Conservation (phyloP, 2,113 vertebrate species). For the Urocynchramus pylzowi region DNA sequence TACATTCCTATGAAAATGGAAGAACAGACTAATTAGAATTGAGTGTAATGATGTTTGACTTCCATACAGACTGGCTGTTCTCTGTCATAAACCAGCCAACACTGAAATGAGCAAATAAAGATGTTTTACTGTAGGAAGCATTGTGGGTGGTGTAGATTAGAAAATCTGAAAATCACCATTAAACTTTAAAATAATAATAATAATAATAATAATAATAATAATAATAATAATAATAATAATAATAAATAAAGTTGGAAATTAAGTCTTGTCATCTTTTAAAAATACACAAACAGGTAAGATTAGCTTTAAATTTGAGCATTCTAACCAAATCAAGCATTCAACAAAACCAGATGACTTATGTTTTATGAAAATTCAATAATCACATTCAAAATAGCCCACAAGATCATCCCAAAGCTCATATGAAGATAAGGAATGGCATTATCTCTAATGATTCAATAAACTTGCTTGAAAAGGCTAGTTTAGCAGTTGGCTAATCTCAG, state of each 20-base stretch:
- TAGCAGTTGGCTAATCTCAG: not conserved
- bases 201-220: not conserved
- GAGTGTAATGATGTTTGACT: constrained; percentile 32
- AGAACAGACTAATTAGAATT: constrained; percentile 10
- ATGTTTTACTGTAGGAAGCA: not conserved
- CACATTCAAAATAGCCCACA: not conserved
- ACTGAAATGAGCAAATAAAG: constrained; percentile 4
- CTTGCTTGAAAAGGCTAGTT: not conserved
- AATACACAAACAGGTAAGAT: not conserved
- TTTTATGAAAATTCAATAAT: not conserved
- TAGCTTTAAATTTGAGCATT: not conserved
- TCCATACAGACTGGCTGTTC: not conserved
- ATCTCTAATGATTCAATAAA: not conserved
- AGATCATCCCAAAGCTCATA: not conserved
- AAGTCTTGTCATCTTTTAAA: not conserved
- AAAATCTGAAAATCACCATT: not conserved
- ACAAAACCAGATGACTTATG: not conserved
- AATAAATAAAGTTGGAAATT: not conserved
- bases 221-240: not conserved
- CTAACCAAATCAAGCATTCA: not conserved
- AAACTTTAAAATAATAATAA: not conserved
- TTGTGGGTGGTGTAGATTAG: not conserved
- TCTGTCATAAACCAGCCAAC: not conserved
- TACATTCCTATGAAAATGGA: constrained; percentile 5
- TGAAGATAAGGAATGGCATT: not conserved